These are phyloP conservation scores for Escarpia spicata DNA, from an alignment of 2,888 invertebrate species.

Conservation along the genomic window DNA sequence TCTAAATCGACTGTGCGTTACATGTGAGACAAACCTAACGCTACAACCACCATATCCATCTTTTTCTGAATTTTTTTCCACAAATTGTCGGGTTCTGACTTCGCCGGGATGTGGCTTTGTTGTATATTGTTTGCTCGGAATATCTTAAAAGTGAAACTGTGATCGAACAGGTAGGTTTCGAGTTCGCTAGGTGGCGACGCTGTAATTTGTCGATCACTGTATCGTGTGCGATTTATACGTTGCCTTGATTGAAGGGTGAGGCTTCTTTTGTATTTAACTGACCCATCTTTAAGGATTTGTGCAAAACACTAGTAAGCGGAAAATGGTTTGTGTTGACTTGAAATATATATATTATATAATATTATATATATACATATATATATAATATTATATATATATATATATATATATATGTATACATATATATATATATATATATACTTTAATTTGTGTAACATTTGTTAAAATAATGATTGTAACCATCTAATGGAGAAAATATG, in stretches of 20 bases:
- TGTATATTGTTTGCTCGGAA: not conserved
- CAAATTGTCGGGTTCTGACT: not conserved
- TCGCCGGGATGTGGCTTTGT: not conserved
- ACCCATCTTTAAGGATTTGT: no score
- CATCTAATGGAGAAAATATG: no score
- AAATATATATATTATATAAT: no score
- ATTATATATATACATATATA: no score
- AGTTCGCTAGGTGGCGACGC: not conserved
- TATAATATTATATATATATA: no score
- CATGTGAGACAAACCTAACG: not conserved
- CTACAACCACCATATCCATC: not conserved
- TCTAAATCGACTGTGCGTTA: not conserved
- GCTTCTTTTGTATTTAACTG: no score
- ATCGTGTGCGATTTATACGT: not conserved
- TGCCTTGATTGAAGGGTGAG: not conserved
- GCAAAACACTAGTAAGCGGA: no score
- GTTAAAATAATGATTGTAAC: no score
- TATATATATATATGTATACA: no score
- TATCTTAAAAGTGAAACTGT: not conserved
- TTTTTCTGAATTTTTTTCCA: not conserved
- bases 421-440: no score
- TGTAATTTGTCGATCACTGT: not conserved
- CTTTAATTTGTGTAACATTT: no score
- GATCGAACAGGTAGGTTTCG: not conserved
- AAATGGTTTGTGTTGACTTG: no score